A percentile compares a stretch with the other conserved stretches of the same genome.
phyloP scores from a whole-genome alignment of 2,888 invertebrate species.

The Platycheirus albimanus region DNA sequence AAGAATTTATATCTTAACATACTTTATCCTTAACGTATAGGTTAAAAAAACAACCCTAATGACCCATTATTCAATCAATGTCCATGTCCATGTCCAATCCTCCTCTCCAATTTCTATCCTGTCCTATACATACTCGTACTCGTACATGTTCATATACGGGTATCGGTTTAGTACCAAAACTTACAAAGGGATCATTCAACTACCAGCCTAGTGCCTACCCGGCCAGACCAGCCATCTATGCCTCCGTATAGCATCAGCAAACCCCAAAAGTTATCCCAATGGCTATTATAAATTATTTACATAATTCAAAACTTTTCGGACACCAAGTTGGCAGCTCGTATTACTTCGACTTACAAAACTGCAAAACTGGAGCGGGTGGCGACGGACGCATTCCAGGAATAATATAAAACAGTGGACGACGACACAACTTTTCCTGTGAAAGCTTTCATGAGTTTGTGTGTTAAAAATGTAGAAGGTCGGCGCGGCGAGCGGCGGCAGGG shows the following conservation, averaged over 20 bases:
- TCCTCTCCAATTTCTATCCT: neutral
- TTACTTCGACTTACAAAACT: conserved; percentile 51
- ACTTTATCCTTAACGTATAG: too few relatives aligned
- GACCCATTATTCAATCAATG: conserved; percentile 48
- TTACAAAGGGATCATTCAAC: conserved; percentile 44
- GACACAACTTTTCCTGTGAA: conserved; percentile 48
- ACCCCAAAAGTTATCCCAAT: conserved; percentile 37
- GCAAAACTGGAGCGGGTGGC: conserved; percentile 36
- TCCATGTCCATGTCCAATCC: conserved; percentile 25
- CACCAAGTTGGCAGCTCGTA: conserved; percentile 68
- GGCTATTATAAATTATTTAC: conserved; percentile 71
- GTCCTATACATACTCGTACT: neutral
- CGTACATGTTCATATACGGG: neutral
- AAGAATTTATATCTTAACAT: too few relatives aligned
- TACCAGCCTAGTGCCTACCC: conserved; percentile 28
- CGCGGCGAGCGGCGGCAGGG: too few relatives aligned
- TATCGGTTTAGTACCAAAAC: conserved; percentile 1
- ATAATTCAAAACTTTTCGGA: conserved; percentile 73
- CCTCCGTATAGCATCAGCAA: neutral
- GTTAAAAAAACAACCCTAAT: conserved; percentile 14
- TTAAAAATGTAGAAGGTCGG: neutral
- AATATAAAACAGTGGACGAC: conserved; percentile 40
- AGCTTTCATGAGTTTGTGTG: conserved; percentile 3
- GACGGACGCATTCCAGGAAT: conserved; percentile 46
- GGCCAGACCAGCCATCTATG: too few relatives aligned